Base-by-base conservation (phyloP, 2,113 vertebrate species). In the Nesogale talazaci region DNA sequence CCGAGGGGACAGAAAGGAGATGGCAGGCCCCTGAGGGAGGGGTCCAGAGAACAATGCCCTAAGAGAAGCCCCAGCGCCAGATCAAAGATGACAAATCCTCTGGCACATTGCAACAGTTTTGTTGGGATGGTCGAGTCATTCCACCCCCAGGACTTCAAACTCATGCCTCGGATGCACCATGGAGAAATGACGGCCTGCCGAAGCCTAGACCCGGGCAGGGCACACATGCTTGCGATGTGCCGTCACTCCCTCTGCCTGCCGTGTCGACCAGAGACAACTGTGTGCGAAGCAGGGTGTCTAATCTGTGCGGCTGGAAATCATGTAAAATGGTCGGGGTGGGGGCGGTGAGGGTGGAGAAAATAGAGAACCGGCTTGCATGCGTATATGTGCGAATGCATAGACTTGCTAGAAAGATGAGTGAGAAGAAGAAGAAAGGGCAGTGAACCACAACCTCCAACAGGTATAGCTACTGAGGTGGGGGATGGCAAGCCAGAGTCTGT, bases 11-110 rank as follows among this genome's bases (percentile, higher is more conserved):
- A 9, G 9, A 52, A 3, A 27, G 4, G 17, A 17, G 31, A 59
- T 7, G n/a, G 31, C 29, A 23, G 57, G 89, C 34, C 5, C 1
- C 3, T 31, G 40, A 52, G 10, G 36, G 82, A 10, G 12, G 2
- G 3, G 14, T 31, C 12, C 14, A 1, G 3, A 70, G 75, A 81
- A 38, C 34, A n/a, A 29, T 34, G n/a, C 40, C 5, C 42, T 82
- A n/a, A 11, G 12, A 31, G 52, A 46, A n/a, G 67, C 25, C 23
- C 25, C 1, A 1, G 9, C 23, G 11, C 23, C 11, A 17, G n/a
- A n/a, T 3, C 22, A 23, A 76, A 22, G 1, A 0, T 10, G 15
- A 4, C 38, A 2, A 1, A 15, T 0, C 1, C 25, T 4, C 4
- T 20, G 65, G 16, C 14, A 15, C 1, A 22, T n/a, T 16, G 61